phyloP scores from a whole-genome alignment of 1,140 invertebrate species.

The Plectus sambesii region DNA sequence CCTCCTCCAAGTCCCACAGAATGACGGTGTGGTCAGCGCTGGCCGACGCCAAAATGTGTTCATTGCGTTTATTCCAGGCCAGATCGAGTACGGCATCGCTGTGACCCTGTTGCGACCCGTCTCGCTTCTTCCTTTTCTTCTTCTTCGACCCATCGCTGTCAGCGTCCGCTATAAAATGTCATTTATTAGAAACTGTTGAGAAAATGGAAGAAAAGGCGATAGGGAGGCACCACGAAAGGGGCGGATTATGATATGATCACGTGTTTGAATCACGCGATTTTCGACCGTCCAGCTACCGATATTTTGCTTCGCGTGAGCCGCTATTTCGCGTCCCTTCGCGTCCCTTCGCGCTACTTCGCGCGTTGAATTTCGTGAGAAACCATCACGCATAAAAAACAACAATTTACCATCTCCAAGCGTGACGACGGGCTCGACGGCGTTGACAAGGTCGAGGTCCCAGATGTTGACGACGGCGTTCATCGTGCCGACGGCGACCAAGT shows the following conservation, averaged over 20 bases:
- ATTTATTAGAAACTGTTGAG: too few species aligned
- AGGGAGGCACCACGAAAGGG: too few species aligned
- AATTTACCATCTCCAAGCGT: slow-evolving; percentile 65
- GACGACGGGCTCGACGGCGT: slow-evolving; percentile 71
- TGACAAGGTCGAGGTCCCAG: slow-evolving; percentile 86
- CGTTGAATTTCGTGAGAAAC: slow-evolving; percentile 8
- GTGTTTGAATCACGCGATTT: too few species aligned
- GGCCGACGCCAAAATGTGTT: slow-evolving; percentile 40
- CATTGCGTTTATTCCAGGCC: slow-evolving; percentile 70
- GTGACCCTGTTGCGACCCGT: slow-evolving; percentile 55
- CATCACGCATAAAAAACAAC: slow-evolving; percentile 10
- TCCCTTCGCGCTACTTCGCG: slow-evolving; percentile 4
- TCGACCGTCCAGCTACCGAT: too few species aligned
- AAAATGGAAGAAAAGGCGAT: too few species aligned
- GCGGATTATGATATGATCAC: too few species aligned
- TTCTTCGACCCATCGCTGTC: too few species aligned
- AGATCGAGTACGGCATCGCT: slow-evolving; percentile 78
- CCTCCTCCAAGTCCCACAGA: slow-evolving; percentile 81
- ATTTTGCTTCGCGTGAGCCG: too few species aligned
- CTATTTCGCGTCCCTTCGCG: slow-evolving; percentile 1
- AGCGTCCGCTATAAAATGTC: too few species aligned
- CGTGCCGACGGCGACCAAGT: slow-evolving; percentile 75
- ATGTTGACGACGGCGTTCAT: slow-evolving; percentile 82
- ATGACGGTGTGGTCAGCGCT: slow-evolving; percentile 67
- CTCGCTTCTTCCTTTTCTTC: slow-evolving; percentile 31